Evolutionary conservation across 2,797 vertebrate genomes (phyloP).

Genomic region (Crax fasciolata): DNA sequence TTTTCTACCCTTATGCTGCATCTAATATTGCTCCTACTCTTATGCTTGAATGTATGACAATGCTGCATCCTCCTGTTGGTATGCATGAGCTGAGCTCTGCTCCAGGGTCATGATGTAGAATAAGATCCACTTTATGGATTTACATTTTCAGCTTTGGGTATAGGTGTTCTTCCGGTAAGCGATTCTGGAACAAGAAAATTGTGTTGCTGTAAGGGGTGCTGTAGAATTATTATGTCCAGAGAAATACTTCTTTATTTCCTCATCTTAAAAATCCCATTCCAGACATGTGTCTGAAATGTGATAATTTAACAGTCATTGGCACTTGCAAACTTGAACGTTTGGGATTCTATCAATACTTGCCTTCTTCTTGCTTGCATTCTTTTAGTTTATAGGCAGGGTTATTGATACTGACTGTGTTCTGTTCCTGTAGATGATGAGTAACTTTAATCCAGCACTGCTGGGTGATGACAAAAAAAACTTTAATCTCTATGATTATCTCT

Average conservation of each 20-base stretch:
- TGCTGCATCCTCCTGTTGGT: background rate
- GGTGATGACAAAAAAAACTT: background rate
- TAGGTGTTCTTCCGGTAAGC: background rate
- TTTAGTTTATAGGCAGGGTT: background rate
- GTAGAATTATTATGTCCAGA: background rate
- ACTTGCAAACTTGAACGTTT: background rate
- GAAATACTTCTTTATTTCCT: background rate
- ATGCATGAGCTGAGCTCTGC: background rate
- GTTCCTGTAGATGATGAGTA: background rate
- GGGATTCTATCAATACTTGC: background rate
- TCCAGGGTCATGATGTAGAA: background rate
- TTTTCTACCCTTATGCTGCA: background rate
- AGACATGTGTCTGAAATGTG: background rate
- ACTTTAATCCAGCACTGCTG: background rate
- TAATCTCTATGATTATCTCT: background rate
- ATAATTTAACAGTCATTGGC: background rate
- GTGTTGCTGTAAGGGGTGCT: background rate
- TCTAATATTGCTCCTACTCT: background rate
- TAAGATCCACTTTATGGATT: background rate
- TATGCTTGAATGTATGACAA: background rate
- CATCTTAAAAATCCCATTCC: background rate
- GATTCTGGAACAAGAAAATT: background rate
- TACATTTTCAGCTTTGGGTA: background rate
- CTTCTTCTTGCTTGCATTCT: rapidly evolving
- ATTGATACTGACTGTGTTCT: background rate